A percentile compares a stretch with the other conserved stretches of the same genome.
These are phyloP conservation scores for Pyrocephalus nanus DNA, from an alignment of 2,797 vertebrate genomes.

Conservation along the genomic window DNA sequence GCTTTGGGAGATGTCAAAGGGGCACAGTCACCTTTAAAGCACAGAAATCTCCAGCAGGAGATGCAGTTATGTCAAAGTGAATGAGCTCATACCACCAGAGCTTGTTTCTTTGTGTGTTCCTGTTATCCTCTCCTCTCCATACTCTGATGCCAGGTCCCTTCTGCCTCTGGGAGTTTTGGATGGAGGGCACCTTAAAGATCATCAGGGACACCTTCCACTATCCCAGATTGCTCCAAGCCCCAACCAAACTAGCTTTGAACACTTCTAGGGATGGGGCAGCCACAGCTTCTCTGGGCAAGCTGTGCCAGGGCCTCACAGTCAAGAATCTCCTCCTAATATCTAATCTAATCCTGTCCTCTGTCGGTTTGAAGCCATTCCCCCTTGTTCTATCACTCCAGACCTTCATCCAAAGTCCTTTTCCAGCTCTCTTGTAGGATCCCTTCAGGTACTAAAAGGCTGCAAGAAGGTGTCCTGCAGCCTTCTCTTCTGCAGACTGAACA, in stretches of 20 bases:
- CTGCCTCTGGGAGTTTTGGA: background rate
- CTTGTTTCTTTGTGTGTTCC: background rate
- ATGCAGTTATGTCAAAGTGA: background rate
- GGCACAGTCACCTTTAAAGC: background rate
- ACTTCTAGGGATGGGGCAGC: background rate
- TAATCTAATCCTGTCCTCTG: background rate
- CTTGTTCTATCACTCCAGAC: background rate
- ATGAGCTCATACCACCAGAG: background rate
- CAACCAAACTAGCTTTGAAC: background rate
- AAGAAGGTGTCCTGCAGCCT: background rate
- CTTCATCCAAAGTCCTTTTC: no score
- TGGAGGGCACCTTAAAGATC: background rate
- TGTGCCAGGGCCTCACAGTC: background rate
- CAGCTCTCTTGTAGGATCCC: background rate
- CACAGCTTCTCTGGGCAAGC: background rate
- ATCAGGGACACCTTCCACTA: background rate
- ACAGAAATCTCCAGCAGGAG: background rate
- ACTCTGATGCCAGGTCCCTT: background rate
- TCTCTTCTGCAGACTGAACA: background rate
- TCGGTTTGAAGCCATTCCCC: background rate
- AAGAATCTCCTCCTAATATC: background rate
- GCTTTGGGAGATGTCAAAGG: background rate
- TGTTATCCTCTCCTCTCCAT: background rate
- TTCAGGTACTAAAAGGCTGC: background rate
- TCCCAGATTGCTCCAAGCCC: background rate